Percentiles rank a stretch among this genome's conserved stretches.
Conservation (phyloP, 2,113 vertebrate species). For the Microtus montanus region DNA sequence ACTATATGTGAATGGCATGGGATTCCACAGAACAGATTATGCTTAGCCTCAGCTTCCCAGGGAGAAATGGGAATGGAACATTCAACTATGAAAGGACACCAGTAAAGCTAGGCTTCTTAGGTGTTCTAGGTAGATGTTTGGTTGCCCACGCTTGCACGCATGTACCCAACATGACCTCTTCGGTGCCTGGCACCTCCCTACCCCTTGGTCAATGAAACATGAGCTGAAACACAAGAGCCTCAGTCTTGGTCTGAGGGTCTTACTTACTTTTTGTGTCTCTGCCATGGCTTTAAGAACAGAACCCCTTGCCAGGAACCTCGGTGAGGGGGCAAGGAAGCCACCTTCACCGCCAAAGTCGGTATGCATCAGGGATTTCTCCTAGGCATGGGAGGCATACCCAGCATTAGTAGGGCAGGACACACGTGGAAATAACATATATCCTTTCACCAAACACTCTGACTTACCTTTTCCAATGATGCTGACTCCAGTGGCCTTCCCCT, state of each 20-base stretch:
- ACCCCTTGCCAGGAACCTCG: accelerated
- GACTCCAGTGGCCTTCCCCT: accelerated
- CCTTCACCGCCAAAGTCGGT: too few species aligned
- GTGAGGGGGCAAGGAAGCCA: accelerated
- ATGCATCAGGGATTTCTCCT: background rate
- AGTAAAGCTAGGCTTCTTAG: background rate
- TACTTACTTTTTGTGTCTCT: background rate
- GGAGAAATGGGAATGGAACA: accelerated
- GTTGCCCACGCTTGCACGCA: background rate
- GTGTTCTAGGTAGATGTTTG: accelerated
- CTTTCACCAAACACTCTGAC: accelerated
- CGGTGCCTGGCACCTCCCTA: accelerated
- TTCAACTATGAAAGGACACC: accelerated
- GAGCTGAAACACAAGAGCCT: accelerated
- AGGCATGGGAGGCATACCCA: accelerated
- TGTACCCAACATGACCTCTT: accelerated
- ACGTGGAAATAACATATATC: accelerated
- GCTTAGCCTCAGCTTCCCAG: background rate
- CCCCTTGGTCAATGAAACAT: background rate
- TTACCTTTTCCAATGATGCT: accelerated
- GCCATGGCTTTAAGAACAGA: background rate
- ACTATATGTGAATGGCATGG: accelerated
- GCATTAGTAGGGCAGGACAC: background rate
- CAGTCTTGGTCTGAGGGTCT: background rate
- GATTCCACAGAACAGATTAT: background rate